Base-by-base conservation (phyloP, 2,797 vertebrate species). In the Aphelocoma californica region DNA sequence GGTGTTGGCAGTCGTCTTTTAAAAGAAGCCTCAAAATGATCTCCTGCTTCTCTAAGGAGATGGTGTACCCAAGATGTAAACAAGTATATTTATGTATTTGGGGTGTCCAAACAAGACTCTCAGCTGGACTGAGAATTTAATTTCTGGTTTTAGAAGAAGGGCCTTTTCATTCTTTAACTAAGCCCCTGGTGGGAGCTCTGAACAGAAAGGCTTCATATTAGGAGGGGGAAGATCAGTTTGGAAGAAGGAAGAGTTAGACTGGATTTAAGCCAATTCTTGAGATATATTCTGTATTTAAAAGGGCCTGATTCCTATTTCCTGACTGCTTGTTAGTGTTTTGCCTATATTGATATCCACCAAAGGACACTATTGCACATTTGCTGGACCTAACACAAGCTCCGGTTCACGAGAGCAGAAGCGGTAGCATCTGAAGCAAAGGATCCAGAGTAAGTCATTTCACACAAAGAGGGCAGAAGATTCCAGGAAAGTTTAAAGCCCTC, bases 1-100 rank as follows among this genome's bases (percentile, higher is more conserved):
- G 74, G 86, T 96, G 90, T 86, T 97, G 87, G 89, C 96, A 93
- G 84, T 74, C 80, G 64, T 81, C 69, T 84, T 94, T 86, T 62
- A 86, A 93, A 94, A 94, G 87, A 92, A 93, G 38, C n/a, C 44
- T 92, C 77, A 64, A 89, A 95, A 88, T 70, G 3, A 86, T 89
- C 82, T 84, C 64, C 67, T 86, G 32, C 64, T 91, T 87, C 61
- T 83, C 61, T 48, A 19, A 92, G 69, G 82, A 91, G 47, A 48
- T 0, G 0, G 6, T 81, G 32, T 53, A 87, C 21, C 64, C 34
- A 45, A 2, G 62, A 62, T 19, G 31, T 81, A 56, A 36, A 54
- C 38, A 72, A 81, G 25, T 40, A 36, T 34, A 5, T 80, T 62
- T n/a, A 58, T 58, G 6, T 64, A 28, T 73, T 42, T 79, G 13